Evolutionary conservation across 2,888 invertebrate genomes (phyloP).

Genomic region (Salpingus planirostris): DNA sequence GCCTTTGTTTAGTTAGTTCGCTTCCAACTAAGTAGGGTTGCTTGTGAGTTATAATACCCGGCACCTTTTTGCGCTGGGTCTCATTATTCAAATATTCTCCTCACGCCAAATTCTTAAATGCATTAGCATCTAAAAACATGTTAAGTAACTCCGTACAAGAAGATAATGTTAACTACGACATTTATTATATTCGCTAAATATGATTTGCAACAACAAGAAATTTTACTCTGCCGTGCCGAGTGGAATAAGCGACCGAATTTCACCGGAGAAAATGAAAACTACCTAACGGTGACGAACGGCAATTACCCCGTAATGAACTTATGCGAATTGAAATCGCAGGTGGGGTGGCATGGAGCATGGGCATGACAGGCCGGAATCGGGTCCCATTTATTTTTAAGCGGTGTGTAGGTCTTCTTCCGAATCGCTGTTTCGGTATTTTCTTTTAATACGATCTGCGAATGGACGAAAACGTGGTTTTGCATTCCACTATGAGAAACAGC

Average conservation of each 20-base stretch:
- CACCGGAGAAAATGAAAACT: no score
- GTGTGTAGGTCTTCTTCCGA: no score
- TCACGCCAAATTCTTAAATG: conserved; percentile 15
- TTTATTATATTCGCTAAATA: conserved; percentile 14
- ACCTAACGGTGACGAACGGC: neutral
- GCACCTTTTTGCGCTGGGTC: conserved; percentile 13
- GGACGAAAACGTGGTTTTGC: conserved; percentile 20
- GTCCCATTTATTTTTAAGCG: no score
- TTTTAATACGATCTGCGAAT: conserved; percentile 21
- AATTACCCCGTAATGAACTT: neutral
- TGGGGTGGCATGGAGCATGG: conserved; percentile 5
- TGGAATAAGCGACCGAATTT: no score
- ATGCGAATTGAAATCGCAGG: neutral
- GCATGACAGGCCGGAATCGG: conserved; percentile 5
- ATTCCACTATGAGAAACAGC: conserved; percentile 26
- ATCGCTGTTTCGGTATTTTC: conserved; percentile 15
- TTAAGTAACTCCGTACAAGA: conserved; percentile 15
- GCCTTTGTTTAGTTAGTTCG: no score
- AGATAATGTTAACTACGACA: conserved; percentile 14
- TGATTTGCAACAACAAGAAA: conserved; percentile 14
- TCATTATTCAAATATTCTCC: conserved; percentile 16
- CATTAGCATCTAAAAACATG: conserved; percentile 16
- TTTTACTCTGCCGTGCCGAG: neutral
- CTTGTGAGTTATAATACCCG: no score
- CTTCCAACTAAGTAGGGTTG: no score